Conservation (phyloP, 2,113 vertebrate species). For the Lycocorax pyrrhopterus region DNA sequence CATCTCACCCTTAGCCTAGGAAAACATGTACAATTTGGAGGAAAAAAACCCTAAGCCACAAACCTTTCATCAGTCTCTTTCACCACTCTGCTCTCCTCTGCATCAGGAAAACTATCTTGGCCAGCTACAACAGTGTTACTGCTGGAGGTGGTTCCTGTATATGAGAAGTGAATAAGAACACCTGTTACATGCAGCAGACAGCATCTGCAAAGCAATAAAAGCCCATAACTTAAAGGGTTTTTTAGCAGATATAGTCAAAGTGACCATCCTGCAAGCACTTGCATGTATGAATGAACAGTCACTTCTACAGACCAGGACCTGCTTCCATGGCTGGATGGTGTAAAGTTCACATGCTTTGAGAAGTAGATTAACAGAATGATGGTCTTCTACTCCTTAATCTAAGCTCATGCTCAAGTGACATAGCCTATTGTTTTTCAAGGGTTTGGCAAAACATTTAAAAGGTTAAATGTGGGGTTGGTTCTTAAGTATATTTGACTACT, state of each 20-base stretch:
- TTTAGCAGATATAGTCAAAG: not conserved
- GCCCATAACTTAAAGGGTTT: not conserved
- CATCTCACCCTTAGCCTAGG: not conserved
- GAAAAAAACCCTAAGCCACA: not conserved
- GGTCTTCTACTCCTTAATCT: not conserved
- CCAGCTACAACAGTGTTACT: constrained; percentile 94
- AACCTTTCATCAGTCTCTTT: constrained; percentile 93
- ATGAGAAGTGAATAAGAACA: not conserved
- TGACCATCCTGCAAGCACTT: not conserved
- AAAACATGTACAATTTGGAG: not conserved
- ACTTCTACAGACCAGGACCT: not conserved
- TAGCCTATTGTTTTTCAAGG: not conserved
- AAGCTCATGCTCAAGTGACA: not conserved
- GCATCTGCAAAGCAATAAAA: not conserved
- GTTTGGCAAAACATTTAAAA: not conserved
- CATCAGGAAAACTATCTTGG: constrained; percentile 87
- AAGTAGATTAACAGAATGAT: not conserved
- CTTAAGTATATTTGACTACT: not conserved
- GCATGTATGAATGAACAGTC: not conserved
- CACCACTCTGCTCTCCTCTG: constrained; percentile 83
- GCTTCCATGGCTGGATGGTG: not conserved
- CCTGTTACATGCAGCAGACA: not conserved
- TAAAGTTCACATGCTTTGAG: not conserved
- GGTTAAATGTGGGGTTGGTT: not conserved
- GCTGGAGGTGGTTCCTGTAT: constrained; percentile 92